Conservation (phyloP, 1,140 invertebrate genomes). For the Chionoecetes opilio region DNA sequence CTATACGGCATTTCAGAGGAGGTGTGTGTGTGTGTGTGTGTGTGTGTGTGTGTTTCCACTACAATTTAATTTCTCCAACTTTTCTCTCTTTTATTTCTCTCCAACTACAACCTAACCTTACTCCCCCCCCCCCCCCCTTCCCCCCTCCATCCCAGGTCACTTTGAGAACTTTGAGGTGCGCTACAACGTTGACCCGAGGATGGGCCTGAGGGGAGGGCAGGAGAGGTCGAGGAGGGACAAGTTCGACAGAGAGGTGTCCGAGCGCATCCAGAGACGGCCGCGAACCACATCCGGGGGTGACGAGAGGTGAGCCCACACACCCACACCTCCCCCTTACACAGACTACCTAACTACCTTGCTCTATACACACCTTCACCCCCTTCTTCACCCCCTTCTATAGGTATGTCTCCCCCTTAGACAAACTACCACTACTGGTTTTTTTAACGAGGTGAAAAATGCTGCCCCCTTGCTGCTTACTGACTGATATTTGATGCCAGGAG, state of each 20-base stretch:
- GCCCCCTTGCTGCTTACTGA: too few relatives aligned
- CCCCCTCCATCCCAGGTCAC: slow-evolving; percentile 62
- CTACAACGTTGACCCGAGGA: slow-evolving; percentile 81
- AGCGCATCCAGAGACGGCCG: slow-evolving; percentile 60
- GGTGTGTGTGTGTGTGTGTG: slow-evolving; percentile 53
- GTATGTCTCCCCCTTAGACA: too few relatives aligned
- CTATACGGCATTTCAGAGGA: slow-evolving; percentile 78
- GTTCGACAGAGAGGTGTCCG: slow-evolving; percentile 74
- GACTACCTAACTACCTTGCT: too few relatives aligned
- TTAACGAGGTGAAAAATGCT: too few relatives aligned
- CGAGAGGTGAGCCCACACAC: neutral
- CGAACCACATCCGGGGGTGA: slow-evolving; percentile 46
- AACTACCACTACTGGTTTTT: too few relatives aligned
- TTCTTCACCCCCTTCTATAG: too few relatives aligned
- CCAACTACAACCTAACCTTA: neutral
- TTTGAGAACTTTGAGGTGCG: slow-evolving; percentile 85
- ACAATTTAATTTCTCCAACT: too few relatives aligned
- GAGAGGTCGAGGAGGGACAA: slow-evolving; percentile 80
- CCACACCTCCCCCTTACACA: too few relatives aligned
- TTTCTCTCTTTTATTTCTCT: neutral
- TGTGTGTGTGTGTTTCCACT: too few relatives aligned
- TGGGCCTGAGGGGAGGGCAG: slow-evolving; percentile 81
- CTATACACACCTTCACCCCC: too few relatives aligned
- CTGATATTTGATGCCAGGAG: too few relatives aligned
- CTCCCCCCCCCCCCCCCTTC: neutral